These are phyloP conservation scores for Melanerpes formicivorus DNA, from an alignment of 2,113 vertebrate species.

Conservation along the genomic window DNA sequence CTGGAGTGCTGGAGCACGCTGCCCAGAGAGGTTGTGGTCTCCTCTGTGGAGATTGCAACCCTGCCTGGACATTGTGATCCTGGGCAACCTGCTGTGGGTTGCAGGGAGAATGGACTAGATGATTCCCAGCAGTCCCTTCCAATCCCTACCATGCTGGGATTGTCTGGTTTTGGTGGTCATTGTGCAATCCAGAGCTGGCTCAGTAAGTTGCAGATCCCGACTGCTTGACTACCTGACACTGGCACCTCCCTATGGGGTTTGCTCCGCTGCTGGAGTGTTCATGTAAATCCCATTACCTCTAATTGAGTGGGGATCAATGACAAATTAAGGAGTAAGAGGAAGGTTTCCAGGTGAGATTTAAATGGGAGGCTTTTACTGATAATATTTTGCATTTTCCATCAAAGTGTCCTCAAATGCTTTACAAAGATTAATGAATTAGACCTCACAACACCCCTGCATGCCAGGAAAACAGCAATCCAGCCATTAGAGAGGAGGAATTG, in stretches of 20 bases:
- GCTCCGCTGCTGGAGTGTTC: neutral
- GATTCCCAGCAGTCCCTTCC: no score
- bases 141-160: no score
- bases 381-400: constrained; percentile 29
- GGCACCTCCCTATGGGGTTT: neutral
- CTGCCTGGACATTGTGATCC: no score
- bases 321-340: neutral
- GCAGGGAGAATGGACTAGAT: no score
- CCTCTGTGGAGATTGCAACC: no score
- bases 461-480: neutral
- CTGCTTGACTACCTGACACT: neutral
- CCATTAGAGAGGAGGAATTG: neutral
- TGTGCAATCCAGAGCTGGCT: neutral
- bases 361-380: constrained; percentile 2
- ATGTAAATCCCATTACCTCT: constrained; percentile 5
- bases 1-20: no score
- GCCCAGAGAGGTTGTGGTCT: no score
- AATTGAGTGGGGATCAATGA: constrained; percentile 3
- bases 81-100: no score
- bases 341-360: constrained; percentile 43
- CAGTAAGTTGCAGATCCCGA: neutral
- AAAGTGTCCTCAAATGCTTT: neutral
- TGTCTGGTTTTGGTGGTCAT: neutral
- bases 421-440: constrained; percentile 19
- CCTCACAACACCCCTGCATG: neutral